A percentile compares a stretch with the other conserved stretches of the same genome.
These are phyloP conservation scores for Lepus oiostolus DNA, from an alignment of 2,797 vertebrate species.

Conservation along the genomic window DNA sequence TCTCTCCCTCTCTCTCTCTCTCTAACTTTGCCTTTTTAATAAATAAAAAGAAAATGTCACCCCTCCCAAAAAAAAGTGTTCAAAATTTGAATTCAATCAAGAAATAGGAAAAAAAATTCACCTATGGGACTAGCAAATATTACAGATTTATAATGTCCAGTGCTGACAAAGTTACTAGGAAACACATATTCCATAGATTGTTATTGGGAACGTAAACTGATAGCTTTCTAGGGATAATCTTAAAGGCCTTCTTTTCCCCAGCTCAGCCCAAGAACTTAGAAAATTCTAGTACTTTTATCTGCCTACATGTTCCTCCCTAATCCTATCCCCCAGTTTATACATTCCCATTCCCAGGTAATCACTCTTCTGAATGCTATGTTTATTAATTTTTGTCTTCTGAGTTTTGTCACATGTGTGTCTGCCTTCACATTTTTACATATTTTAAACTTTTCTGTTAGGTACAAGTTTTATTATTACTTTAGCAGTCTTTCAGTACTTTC, in stretches of 20 bases:
- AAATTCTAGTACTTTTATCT: not conserved
- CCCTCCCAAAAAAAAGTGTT: not conserved
- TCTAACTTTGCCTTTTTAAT: no score
- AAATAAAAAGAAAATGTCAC: no score
- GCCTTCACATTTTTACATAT: not conserved
- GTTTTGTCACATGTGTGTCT: not conserved
- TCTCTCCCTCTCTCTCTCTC: no score
- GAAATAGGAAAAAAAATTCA: slow-evolving; percentile 36
- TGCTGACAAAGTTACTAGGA: not conserved
- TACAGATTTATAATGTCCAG: slow-evolving; percentile 17
- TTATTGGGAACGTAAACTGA: not conserved
- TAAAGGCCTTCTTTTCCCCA: not conserved
- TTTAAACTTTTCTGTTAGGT: not conserved
- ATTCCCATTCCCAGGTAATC: not conserved
- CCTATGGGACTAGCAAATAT: not conserved
- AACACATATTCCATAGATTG: not conserved
- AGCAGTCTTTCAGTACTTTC: not conserved
- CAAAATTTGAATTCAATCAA: slow-evolving; percentile 3
- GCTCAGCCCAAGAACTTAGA: not conserved
- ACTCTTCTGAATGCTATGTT: not conserved
- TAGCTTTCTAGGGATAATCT: not conserved
- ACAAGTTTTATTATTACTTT: not conserved
- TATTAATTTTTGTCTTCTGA: not conserved
- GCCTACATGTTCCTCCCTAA: not conserved
- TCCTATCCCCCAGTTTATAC: not conserved